Conservation (phyloP, 2,797 vertebrate species). For the Hybognathus amarus region DNA sequence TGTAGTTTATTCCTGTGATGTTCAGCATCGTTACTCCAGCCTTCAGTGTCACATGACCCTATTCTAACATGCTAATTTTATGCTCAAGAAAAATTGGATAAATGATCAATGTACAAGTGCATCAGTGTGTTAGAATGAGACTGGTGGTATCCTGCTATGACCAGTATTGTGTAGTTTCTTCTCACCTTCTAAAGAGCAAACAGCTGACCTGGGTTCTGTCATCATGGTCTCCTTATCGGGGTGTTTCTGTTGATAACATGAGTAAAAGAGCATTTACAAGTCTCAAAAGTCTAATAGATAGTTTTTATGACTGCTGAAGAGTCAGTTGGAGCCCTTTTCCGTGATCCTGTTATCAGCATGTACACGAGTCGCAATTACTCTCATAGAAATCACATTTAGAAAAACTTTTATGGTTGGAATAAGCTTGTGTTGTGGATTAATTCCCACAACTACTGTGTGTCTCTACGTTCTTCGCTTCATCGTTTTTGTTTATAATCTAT, state of each 20-base stretch:
- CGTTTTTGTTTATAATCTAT: neutral
- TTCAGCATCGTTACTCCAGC: neutral
- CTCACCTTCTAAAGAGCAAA: constrained; percentile 43
- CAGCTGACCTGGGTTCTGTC: constrained; percentile 7
- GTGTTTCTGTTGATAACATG: constrained; percentile 42
- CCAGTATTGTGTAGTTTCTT: constrained; percentile 8
- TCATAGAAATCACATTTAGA: constrained; percentile 20
- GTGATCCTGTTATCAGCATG: constrained; percentile 72
- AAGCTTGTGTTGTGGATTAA: constrained; percentile 5
- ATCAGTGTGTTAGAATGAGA: neutral
- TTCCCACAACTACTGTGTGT: constrained; percentile 10
- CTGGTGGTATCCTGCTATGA: constrained; percentile 16
- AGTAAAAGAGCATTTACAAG: constrained; percentile 42
- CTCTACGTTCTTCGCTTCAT: neutral
- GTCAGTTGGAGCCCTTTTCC: constrained; percentile 72
- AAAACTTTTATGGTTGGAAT: constrained; percentile 10
- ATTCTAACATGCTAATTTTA: neutral
- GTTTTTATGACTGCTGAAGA: constrained; percentile 74
- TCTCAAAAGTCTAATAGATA: constrained; percentile 71
- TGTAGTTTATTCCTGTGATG: neutral
- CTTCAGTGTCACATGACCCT: neutral
- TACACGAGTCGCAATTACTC: constrained; percentile 8
- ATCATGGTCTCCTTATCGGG: constrained; percentile 22
- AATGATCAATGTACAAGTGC: neutral
- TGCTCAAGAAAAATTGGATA: neutral